phyloP scores from a whole-genome alignment of 2,888 invertebrate species.

The Pseudococcus longispinus region DNA sequence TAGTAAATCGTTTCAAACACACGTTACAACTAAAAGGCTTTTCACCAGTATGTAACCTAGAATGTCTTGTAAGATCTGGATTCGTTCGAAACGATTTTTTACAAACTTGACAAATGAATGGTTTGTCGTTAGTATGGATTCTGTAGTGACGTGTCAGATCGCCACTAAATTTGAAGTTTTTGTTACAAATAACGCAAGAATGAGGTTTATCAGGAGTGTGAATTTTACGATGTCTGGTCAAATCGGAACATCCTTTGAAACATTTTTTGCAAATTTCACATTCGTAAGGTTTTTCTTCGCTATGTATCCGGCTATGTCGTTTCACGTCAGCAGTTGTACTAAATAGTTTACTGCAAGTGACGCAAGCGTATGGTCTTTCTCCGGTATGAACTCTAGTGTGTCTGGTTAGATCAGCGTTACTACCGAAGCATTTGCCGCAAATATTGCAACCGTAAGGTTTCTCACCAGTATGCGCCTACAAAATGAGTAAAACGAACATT shows the following conservation, averaged over 20 bases:
- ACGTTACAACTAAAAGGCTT: constrained; percentile 53
- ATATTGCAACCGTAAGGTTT: constrained; percentile 52
- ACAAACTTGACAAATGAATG: constrained; percentile 45
- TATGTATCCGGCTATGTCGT: constrained; percentile 50
- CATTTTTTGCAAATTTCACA: constrained; percentile 54
- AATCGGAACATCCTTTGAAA: constrained; percentile 53
- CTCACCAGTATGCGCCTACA: constrained; percentile 52
- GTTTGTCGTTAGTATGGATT: constrained; percentile 53
- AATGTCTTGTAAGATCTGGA: constrained; percentile 48
- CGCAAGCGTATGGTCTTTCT: constrained; percentile 50
- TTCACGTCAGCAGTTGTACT: constrained; percentile 54
- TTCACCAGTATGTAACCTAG: constrained; percentile 48
- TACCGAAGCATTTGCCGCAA: constrained; percentile 49
- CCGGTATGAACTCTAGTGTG: constrained; percentile 47
- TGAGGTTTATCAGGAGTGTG: constrained; percentile 54
- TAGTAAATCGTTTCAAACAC: constrained; percentile 51
- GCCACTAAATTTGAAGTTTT: constrained; percentile 54
- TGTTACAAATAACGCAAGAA: constrained; percentile 43
- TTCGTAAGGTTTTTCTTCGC: constrained; percentile 54
- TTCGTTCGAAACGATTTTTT: constrained; percentile 51
- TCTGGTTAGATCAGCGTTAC: constrained; percentile 48
- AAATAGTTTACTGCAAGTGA: constrained; percentile 50
- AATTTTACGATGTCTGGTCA: constrained; percentile 52
- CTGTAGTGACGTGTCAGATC: constrained; percentile 49
- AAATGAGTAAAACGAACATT: neutral